These are phyloP conservation scores for Dolomedes plantarius DNA, from an alignment of 2,888 invertebrate species.

Conservation along the genomic window DNA sequence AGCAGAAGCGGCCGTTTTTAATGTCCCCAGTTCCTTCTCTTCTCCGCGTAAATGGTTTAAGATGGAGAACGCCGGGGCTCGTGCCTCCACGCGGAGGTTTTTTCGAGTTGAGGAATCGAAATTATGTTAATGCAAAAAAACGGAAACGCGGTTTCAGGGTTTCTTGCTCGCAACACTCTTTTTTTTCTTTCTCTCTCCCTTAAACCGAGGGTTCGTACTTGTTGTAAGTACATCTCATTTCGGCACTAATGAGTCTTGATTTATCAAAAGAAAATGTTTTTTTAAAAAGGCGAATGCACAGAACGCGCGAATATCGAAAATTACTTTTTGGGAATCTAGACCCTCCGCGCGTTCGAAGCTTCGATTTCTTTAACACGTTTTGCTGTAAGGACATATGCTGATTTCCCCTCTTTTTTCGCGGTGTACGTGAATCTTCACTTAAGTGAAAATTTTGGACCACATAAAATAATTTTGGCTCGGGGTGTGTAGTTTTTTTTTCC, in stretches of 20 bases:
- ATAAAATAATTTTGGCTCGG: no score
- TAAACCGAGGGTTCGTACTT: not conserved
- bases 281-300: not conserved
- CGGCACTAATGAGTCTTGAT: conserved; percentile 66
- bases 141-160: not conserved
- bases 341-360: not conserved
- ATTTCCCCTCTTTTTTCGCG: not conserved
- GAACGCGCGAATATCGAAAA: not conserved
- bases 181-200: conserved; percentile 3
- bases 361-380: not conserved
- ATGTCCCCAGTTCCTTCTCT: not conserved
- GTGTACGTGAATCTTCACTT: not conserved
- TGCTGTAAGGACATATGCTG: not conserved
- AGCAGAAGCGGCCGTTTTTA: not conserved
- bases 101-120: conserved; percentile 34
- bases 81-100: not conserved
- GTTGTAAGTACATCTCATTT: conserved; percentile 61
- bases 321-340: not conserved
- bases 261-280: conserved; percentile 70
- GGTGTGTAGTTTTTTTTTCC: no score
- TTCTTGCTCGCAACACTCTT: no score
- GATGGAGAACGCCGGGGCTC: no score
- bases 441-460: not conserved
- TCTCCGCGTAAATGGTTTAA: conserved; percentile 9
- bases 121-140: conserved; percentile 55